Evolutionary conservation across 2,797 vertebrate species (phyloP), one percentile per base, ranked within the genome.

Genomic region (Sparidentex hasta): DNA sequence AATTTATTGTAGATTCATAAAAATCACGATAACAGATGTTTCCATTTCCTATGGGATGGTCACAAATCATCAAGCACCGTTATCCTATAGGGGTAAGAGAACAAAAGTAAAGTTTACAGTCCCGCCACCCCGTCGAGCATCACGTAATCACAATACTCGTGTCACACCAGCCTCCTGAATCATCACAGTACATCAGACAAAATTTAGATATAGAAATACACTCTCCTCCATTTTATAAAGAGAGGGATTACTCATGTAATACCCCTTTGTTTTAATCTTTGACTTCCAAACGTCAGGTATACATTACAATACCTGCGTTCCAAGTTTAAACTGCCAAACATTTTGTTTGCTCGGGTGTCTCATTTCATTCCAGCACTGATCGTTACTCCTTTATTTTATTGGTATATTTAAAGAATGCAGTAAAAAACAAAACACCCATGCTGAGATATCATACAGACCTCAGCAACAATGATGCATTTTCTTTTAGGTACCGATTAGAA

Each of bases 1-100:
- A 2, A 91, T 93, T 93, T 94, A 94, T 94, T 94, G 46, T 71
- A 62, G 43, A 77, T 48, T 77, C 58, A 79, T 80, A 73, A 75
- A 87, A 84, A 63, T 44, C 71, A 81, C 71, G 73, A 80, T 69
- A 66, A 83, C 52, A 78, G 80, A 44, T 1, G 68, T 44, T 57
- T 77, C 65, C 67, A 78, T 69, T 68, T 87, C 63, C 77, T 80
- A 79, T 20, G 44, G 44, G 65, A 57, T 67, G 76, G 62, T 76
- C 71, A 77, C 78, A 82, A 81, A 74, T 62, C 72, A 21, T 41
- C 75, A 82, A 52, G 74, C 80, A 75, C 63, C 71, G 65, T 69
- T 59, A 73, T 78, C 89, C 90, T 92, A 88, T 20, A 79, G 79
- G 59, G 23, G 71, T n/a, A 78, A 84, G 46, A 85, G n/a, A 88